Evolutionary conservation across 2,113 vertebrate species (phyloP).

Genomic region (Tenebrosternarchus preto): DNA sequence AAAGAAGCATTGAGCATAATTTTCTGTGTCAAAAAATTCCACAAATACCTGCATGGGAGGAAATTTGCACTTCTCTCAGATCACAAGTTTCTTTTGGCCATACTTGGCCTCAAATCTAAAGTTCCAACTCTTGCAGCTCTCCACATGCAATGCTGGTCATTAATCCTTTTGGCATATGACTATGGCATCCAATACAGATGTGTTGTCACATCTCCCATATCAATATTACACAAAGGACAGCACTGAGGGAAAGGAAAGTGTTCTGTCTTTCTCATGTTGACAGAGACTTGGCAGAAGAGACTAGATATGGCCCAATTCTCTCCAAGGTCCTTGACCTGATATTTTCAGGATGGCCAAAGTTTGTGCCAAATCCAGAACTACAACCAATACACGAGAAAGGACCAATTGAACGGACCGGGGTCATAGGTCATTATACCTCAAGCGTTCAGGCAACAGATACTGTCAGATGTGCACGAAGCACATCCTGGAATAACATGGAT

Average conservation of each 20-base stretch:
- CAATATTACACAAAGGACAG: background rate
- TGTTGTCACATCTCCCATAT: constrained; percentile 12
- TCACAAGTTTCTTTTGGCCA: no score
- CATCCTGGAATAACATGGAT: constrained; percentile 37
- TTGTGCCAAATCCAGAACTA: background rate
- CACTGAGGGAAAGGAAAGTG: background rate
- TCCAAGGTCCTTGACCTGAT: constrained; percentile 1
- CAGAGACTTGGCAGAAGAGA: background rate
- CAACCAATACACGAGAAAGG: background rate
- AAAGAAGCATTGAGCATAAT: no score
- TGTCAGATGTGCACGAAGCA: constrained; percentile 25
- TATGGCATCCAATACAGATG: constrained; percentile 37
- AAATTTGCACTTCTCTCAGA: no score
- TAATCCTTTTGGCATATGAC: constrained; percentile 25
- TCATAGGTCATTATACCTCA: constrained; percentile 16
- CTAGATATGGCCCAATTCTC: background rate
- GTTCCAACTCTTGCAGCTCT: constrained; percentile 27
- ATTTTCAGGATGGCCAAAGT: constrained; percentile 9
- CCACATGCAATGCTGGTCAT: constrained; percentile 28
- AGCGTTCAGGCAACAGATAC: background rate
- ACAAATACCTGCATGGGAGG: no score
- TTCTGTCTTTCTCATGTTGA: constrained; percentile 6
- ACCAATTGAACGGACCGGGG: constrained; percentile 18
- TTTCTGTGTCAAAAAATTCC: no score
- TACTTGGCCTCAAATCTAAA: background rate